Conservation (phyloP, 2,888 invertebrate genomes). For the Tinea semifulvella region DNA sequence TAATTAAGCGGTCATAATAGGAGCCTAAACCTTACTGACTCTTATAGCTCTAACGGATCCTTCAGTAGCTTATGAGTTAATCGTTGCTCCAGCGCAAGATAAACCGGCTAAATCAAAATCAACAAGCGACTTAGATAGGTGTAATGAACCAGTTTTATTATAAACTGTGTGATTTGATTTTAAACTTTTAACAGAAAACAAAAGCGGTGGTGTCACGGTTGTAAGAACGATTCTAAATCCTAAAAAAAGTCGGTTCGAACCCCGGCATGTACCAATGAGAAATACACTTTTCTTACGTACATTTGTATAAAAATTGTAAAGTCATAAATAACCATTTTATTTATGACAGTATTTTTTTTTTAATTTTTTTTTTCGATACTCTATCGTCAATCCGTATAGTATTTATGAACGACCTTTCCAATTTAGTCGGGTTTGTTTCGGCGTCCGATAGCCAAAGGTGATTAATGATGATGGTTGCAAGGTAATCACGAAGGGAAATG, state of each 20-base stretch:
- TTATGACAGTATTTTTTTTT: too few relatives aligned
- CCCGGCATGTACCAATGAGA: too few relatives aligned
- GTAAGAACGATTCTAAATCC: too few relatives aligned
- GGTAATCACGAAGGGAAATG: slow-evolving; percentile 16
- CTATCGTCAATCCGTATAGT: too few relatives aligned
- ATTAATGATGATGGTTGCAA: slow-evolving; percentile 25
- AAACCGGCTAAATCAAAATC: slow-evolving; percentile 5
- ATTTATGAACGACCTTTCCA: background rate
- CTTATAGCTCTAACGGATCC: slow-evolving; percentile 2
- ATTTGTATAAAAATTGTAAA: too few relatives aligned
- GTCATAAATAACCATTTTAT: too few relatives aligned
- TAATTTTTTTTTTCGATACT: too few relatives aligned
- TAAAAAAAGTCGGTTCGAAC: too few relatives aligned
- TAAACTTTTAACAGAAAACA: too few relatives aligned
- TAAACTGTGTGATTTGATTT: too few relatives aligned
- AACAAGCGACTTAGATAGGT: background rate
- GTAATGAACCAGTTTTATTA: background rate
- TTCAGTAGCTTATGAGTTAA: slow-evolving; percentile 13
- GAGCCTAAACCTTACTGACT: background rate
- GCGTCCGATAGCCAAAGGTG: slow-evolving; percentile 16
- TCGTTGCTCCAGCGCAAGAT: slow-evolving; percentile 10
- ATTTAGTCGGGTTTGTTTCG: slow-evolving; percentile 1
- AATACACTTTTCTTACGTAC: too few relatives aligned
- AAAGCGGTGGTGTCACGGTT: too few relatives aligned
- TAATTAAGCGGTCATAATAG: slow-evolving; percentile 1